These are phyloP conservation scores for Agrotis clavis DNA, from an alignment of 2,888 invertebrate genomes.

Conservation along the genomic window DNA sequence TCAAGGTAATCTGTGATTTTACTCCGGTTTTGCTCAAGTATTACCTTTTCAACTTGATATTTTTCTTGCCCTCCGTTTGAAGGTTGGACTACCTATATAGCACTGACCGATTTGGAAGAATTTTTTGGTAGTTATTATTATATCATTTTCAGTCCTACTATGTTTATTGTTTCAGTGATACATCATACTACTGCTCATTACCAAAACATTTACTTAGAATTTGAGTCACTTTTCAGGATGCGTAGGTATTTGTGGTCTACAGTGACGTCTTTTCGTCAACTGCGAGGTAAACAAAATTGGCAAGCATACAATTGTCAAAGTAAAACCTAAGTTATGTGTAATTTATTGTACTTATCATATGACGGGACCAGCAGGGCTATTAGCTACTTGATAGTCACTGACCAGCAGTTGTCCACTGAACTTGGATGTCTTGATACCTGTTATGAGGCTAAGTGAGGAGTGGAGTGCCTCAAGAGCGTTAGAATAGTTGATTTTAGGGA, in stretches of 20 bases:
- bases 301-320: too few species aligned
- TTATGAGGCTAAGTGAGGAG: too few species aligned
- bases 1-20: too few species aligned
- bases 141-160: not conserved
- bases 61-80: not conserved
- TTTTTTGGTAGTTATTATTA: not conserved
- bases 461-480: too few species aligned
- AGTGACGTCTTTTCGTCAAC: not conserved
- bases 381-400: too few species aligned
- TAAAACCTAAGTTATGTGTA: too few species aligned
- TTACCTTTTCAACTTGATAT: not conserved
- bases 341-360: too few species aligned
- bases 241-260: slow-evolving; percentile 1
- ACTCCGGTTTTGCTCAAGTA: not conserved
- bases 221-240: slow-evolving; percentile 1
- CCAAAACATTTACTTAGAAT: not conserved
- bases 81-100: not conserved
- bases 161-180: not conserved
- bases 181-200: not conserved
- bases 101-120: not conserved
- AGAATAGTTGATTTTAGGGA: too few species aligned
- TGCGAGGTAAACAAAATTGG: not conserved
- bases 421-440: too few species aligned
- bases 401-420: too few species aligned
- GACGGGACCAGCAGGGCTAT: too few species aligned